Base-by-base conservation (phyloP, 2,888 invertebrate genomes). In the Agriopis aurantiaria region DNA sequence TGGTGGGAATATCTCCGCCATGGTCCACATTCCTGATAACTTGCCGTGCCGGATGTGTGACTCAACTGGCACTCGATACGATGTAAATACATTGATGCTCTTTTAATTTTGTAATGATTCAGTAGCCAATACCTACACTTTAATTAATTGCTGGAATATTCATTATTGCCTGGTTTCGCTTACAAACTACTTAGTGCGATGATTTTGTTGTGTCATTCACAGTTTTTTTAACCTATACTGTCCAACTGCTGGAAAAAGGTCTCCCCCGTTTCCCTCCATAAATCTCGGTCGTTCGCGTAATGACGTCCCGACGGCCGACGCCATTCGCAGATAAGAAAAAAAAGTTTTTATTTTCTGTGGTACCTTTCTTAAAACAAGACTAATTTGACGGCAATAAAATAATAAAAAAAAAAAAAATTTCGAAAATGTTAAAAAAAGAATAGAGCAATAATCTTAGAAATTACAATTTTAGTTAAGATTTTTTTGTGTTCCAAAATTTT, bases 21-120 rank as follows among this genome's bases (percentile, higher is more conserved):
- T 86, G 88, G 79, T 83, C 87, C 87, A 91, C 91, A 91, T 91
- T 87, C 89, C 83, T 84, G 91, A 91, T 92, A 92, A 91, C 88
- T 87, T 78, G 90, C 84, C 83, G 73, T 79, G 86, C 82, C 92
- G 92, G 92, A 92, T 90, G 87, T 78, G 71, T 91, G 91, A 90
- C 79, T 90, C 91, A 91, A 83, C 81, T 80, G 78, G 74, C 77
- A 80, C 76, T 78, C 78, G 84, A 88, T 87, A 85, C 80, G 77
- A 80, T 81, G 81, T 80, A 79, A 78, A 81, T 74, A 79, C 78
- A 79, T 82, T 82, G 78, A 75, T 67, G 55, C 59, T 71, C 62
- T 46, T 65, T 65, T 66, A 69, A 73, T 76, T 75, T 71, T 72
- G 67, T 65, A 74, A 69, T 75, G 67, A 72, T 70, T 70, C 68